phyloP scores from a whole-genome alignment of 1,140 invertebrate species.

The Nasonia vitripennis region DNA sequence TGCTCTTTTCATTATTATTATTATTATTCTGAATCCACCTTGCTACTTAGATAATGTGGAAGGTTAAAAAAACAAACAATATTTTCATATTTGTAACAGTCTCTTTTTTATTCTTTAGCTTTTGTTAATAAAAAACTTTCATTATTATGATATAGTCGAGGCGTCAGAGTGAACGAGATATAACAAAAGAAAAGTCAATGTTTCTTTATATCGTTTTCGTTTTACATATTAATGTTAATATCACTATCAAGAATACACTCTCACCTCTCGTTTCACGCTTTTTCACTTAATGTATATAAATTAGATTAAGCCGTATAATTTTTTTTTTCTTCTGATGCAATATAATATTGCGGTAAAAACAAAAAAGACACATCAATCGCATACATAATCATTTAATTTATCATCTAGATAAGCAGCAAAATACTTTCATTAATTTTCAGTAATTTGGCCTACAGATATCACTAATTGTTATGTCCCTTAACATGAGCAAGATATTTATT shows the following conservation, averaged over 20 bases:
- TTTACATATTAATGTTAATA: conserved; percentile 8
- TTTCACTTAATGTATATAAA: neutral
- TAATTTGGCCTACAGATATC: conserved; percentile 4
- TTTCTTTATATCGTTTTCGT: conserved; percentile 74
- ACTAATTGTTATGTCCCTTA: neutral
- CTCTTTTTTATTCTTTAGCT: conserved; percentile 31
- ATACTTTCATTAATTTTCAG: neutral
- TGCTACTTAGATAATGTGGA: neutral
- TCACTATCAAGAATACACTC: conserved; percentile 19
- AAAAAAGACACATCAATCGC: neutral
- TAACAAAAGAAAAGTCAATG: conserved; percentile 47
- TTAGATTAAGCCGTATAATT: neutral
- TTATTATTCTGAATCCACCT: neutral
- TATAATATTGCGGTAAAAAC: conserved; percentile 11
- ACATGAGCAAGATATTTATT: neutral
- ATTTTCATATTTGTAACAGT: conserved; percentile 30
- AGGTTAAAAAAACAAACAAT: neutral
- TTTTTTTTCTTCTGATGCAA: neutral
- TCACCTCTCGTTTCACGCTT: neutral
- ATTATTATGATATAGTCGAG: conserved; percentile 14
- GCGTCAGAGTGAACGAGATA: conserved; percentile 31
- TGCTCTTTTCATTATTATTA: too few relatives aligned
- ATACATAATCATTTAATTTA: neutral
- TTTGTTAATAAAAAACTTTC: conserved; percentile 33
- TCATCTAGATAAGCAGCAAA: neutral